A percentile compares a stretch with the other conserved stretches of the same genome.
These are phyloP conservation scores for Hapalemur alaotrensis DNA, from an alignment of 2,797 vertebrate genomes.

Conservation along the genomic window DNA sequence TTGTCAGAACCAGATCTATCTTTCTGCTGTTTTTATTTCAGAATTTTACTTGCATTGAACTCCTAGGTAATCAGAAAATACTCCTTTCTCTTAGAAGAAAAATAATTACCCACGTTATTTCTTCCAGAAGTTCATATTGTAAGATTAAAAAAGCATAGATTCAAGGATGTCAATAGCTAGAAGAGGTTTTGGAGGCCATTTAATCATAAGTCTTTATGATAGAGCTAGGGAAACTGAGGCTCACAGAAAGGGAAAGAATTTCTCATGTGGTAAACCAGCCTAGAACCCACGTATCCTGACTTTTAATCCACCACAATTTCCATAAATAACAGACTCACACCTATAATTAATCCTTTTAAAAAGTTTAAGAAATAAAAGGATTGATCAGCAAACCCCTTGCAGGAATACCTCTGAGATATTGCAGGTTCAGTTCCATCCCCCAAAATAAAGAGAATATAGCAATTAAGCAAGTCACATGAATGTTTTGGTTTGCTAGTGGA, in stretches of 20 bases:
- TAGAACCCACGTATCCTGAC: background rate
- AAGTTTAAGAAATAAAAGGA: background rate
- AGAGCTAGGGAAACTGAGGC: background rate
- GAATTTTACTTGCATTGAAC: constrained; percentile 38
- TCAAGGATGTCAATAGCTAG: background rate
- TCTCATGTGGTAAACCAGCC: background rate
- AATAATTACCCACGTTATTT: background rate
- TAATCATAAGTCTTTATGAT: background rate
- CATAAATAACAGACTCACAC: background rate
- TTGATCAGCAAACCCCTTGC: background rate
- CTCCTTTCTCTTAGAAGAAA: background rate
- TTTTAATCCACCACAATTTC: background rate
- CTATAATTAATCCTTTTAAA: background rate
- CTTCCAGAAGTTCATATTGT: background rate
- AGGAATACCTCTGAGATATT: background rate
- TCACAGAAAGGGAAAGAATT: background rate
- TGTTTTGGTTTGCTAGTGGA: background rate
- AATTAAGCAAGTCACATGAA: background rate
- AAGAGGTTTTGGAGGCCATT: background rate
- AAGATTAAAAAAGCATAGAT: background rate
- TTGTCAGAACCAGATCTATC: background rate
- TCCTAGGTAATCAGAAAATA: background rate
- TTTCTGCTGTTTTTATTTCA: constrained; percentile 48
- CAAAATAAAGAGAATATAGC: background rate
- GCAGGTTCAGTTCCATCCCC: background rate